Conservation (phyloP, 2,888 invertebrate species). For the Drosophila trichaetosa region DNA sequence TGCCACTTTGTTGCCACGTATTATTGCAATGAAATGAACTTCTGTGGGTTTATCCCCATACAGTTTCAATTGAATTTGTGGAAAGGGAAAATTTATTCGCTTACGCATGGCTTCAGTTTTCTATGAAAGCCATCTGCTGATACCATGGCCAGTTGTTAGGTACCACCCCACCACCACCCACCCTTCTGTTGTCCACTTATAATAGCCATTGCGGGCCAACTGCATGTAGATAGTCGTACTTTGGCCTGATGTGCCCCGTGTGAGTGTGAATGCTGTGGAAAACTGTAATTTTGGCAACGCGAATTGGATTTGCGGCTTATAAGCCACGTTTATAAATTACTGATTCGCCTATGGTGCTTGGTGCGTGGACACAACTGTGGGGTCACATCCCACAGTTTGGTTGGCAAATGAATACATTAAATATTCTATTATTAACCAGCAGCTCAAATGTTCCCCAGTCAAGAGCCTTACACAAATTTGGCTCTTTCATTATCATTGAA, state of each 20-base stretch:
- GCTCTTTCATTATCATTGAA: background rate
- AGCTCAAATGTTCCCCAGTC: background rate
- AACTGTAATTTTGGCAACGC: conserved; percentile 53
- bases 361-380: conserved; percentile 13
- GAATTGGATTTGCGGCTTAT: conserved; percentile 78
- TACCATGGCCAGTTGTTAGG: conserved; percentile 3
- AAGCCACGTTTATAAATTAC: conserved; percentile 78
- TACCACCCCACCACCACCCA: background rate
- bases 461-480: background rate
- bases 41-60: conserved; percentile 53
- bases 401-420: conserved; percentile 72
- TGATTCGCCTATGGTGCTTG: conserved; percentile 59
- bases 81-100: conserved; percentile 45
- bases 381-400: too few relatives aligned
- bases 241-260: conserved; percentile 9
- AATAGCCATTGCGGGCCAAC: conserved; percentile 47
- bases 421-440: conserved; percentile 55
- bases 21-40: background rate
- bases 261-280: conserved; percentile 35
- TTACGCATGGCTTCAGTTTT: conserved; percentile 55
- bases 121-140: conserved; percentile 12
- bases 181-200: conserved; percentile 2
- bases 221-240: conserved; percentile 5
- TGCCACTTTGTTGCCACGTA: background rate
- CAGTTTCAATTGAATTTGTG: conserved; percentile 62